phyloP scores from a whole-genome alignment of 2,113 vertebrate genomes.

The Pluvialis apricaria region DNA sequence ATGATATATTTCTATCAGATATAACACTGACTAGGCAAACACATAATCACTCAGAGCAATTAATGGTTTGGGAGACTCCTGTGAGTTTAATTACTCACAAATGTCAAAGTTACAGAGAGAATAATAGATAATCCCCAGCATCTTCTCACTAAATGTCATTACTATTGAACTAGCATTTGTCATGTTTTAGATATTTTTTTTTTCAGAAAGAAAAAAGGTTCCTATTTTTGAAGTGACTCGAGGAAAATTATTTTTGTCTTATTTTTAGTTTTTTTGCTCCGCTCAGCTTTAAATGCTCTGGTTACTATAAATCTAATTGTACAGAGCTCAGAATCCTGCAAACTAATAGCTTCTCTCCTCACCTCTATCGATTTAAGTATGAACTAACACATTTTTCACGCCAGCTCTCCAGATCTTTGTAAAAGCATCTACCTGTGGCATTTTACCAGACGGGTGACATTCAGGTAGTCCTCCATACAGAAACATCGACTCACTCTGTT shows the following conservation, averaged over 20 bases:
- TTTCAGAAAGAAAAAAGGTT: no score
- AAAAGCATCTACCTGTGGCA: neutral
- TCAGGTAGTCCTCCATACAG: neutral
- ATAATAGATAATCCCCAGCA: neutral
- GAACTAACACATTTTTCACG: neutral
- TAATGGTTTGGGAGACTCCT: neutral
- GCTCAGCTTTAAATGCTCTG: neutral
- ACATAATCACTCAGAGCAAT: neutral
- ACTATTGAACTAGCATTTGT: neutral
- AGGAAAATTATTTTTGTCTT: neutral
- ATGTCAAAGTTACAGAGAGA: neutral
- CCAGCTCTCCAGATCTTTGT: neutral
- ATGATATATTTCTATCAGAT: neutral
- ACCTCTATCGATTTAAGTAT: neutral
- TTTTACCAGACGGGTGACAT: neutral
- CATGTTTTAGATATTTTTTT: neutral
- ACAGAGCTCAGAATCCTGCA: neutral
- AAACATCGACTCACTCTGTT: neutral
- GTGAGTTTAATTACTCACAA: conserved; percentile 9
- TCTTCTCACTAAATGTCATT: neutral
- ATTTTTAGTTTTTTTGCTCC: neutral
- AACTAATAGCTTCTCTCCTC: neutral
- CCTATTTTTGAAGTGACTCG: neutral
- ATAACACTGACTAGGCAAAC: neutral
- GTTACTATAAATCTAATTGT: neutral